A percentile compares a stretch with the other conserved stretches of the same genome.
These are phyloP conservation scores for Andrena praecox DNA, from an alignment of 2,888 invertebrate genomes.

Conservation along the genomic window DNA sequence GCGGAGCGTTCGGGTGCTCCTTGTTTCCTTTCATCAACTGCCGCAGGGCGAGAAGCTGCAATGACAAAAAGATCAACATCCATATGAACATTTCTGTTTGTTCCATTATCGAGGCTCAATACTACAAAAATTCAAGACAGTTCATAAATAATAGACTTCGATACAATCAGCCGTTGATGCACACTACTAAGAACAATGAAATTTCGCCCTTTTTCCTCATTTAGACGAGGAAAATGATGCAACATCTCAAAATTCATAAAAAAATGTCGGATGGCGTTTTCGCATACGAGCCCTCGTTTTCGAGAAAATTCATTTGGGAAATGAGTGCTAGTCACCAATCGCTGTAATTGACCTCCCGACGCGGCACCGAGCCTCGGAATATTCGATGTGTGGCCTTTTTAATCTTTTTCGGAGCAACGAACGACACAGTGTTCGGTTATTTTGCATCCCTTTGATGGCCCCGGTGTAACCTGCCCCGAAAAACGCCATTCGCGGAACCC, in stretches of 20 bases:
- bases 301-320: not conserved
- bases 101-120: not conserved
- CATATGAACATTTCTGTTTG: not conserved
- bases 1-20: slow-evolving; percentile 94
- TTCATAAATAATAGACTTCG: too few relatives aligned
- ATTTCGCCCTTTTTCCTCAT: too few relatives aligned
- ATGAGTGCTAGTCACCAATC: not conserved
- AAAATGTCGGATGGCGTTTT: too few relatives aligned
- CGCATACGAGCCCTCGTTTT: too few relatives aligned
- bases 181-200: too few relatives aligned
- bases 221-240: too few relatives aligned
- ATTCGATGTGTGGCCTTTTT: slow-evolving; percentile 27
- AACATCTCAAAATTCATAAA: too few relatives aligned
- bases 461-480: slow-evolving; percentile 41
- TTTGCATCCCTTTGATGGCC: slow-evolving; percentile 58
- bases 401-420: slow-evolving; percentile 30
- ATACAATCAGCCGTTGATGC: too few relatives aligned
- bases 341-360: slow-evolving; percentile 15
- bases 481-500: slow-evolving; percentile 38
- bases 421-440: slow-evolving; percentile 45
- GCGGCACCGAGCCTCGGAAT: slow-evolving; percentile 28
- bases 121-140: not conserved
- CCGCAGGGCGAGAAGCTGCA: slow-evolving; percentile 92
- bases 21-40: slow-evolving; percentile 95
- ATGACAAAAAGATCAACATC: slow-evolving; percentile 66